phyloP scores from a whole-genome alignment of 1,140 invertebrate species.

The Lordiphosa collinella region DNA sequence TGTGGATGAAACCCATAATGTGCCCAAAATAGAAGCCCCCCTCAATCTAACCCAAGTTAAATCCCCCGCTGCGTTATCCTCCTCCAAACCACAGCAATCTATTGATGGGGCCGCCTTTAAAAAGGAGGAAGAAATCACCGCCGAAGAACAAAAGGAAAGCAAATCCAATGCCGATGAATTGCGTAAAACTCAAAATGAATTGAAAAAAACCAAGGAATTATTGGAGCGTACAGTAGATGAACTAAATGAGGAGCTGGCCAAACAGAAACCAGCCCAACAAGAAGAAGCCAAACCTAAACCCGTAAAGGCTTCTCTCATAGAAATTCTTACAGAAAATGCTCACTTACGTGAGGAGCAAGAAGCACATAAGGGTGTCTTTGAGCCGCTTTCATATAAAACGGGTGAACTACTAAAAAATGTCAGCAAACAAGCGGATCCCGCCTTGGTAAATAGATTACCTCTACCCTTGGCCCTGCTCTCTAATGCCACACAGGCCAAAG shows the following conservation, averaged over 20 bases:
- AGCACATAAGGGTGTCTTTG: conserved; percentile 59
- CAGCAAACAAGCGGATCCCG: conserved; percentile 5
- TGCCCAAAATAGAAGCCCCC: neutral
- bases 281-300: conserved; percentile 6
- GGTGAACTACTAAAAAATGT: conserved; percentile 58
- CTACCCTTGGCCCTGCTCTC: conserved; percentile 57
- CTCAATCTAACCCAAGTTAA: conserved; percentile 4
- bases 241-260: conserved; percentile 80
- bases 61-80: too few relatives aligned
- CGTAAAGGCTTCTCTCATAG: conserved; percentile 41
- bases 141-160: conserved; percentile 79
- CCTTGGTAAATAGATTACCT: conserved; percentile 47
- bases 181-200: conserved; percentile 80
- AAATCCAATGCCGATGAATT: conserved; percentile 80
- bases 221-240: conserved; percentile 79
- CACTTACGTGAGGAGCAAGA: conserved; percentile 48
- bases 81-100: conserved; percentile 24
- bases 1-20: conserved; percentile 56
- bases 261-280: conserved; percentile 56
- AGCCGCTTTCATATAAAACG: conserved; percentile 71
- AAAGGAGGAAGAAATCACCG: conserved; percentile 81
- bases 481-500: conserved; percentile 30
- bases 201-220: conserved; percentile 82
- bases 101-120: conserved; percentile 80
- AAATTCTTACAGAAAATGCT: conserved; percentile 61